Percentiles rank a stretch among this genome's conserved stretches.
Conservation (phyloP, 2,797 vertebrate genomes). For the Lemur catta region DNA sequence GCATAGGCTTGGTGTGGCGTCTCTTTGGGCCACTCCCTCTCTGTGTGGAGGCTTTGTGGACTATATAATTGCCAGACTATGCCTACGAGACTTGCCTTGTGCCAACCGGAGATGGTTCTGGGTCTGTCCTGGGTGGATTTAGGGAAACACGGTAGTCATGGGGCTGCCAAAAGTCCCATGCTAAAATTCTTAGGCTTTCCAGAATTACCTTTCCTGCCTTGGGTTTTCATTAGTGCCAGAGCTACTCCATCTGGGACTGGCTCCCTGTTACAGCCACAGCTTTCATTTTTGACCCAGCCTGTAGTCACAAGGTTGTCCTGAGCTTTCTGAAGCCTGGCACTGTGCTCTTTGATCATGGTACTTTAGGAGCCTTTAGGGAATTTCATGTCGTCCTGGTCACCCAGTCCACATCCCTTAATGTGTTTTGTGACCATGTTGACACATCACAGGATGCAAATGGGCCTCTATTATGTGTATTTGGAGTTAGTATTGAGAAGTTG, state of each 20-base stretch:
- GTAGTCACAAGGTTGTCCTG: background rate
- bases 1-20: background rate
- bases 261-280: background rate
- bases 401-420: accelerated
- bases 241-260: background rate
- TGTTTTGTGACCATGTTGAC: background rate
- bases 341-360: background rate
- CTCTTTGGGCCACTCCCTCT: background rate
- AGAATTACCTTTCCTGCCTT: background rate
- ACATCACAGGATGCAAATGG: background rate
- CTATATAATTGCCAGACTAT: background rate
- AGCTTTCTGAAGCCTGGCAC: background rate
- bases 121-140: background rate
- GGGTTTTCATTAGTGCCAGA: background rate
- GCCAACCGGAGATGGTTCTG: background rate
- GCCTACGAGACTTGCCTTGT: background rate
- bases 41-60: background rate
- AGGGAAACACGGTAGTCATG: background rate
- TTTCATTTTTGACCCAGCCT: background rate
- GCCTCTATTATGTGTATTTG: background rate
- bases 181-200: background rate
- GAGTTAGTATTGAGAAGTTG: background rate
- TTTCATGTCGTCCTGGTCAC: background rate
- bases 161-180: background rate
- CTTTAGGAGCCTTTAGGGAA: background rate